These are phyloP conservation scores for Pseudobourletiella spinata DNA, from an alignment of 1,140 invertebrate species.

Conservation along the genomic window DNA sequence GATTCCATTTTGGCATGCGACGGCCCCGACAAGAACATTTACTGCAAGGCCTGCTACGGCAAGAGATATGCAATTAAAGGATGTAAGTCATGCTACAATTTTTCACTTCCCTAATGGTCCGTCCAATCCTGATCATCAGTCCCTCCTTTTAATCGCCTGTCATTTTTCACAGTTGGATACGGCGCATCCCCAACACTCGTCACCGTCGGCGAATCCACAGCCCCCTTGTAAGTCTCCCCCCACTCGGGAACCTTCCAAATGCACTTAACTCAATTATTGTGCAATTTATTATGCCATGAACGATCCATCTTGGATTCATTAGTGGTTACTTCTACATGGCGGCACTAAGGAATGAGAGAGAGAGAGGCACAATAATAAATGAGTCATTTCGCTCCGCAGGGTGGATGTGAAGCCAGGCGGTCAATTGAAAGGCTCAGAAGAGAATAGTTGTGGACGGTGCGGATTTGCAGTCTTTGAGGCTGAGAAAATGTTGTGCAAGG, in stretches of 20 bases:
- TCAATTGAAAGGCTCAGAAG: slow-evolving; percentile 52
- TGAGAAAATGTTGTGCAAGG: slow-evolving; percentile 89
- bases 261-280: too few relatives aligned
- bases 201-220: slow-evolving; percentile 58
- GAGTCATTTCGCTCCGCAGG: too few relatives aligned
- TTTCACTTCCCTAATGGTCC: slow-evolving; percentile 13
- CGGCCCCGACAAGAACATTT: slow-evolving; percentile 78
- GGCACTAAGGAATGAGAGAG: too few relatives aligned
- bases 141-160: slow-evolving; percentile 8
- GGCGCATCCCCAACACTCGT: slow-evolving; percentile 76
- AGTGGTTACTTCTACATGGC: too few relatives aligned
- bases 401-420: slow-evolving; percentile 48
- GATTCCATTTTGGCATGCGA: slow-evolving; percentile 86
- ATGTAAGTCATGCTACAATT: slow-evolving; percentile 40
- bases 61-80: slow-evolving; percentile 78
- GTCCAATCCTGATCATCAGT: too few relatives aligned
- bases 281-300: too few relatives aligned
- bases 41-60: slow-evolving; percentile 78
- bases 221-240: slow-evolving; percentile 53
- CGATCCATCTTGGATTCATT: too few relatives aligned
- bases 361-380: too few relatives aligned
- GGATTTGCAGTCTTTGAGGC: slow-evolving; percentile 83
- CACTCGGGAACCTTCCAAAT: too few relatives aligned
- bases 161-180: slow-evolving; percentile 53
- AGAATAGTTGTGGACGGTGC: slow-evolving; percentile 71